Base-by-base conservation (phyloP, 2,888 invertebrate genomes). In the Reticulitermes lucifugus region DNA sequence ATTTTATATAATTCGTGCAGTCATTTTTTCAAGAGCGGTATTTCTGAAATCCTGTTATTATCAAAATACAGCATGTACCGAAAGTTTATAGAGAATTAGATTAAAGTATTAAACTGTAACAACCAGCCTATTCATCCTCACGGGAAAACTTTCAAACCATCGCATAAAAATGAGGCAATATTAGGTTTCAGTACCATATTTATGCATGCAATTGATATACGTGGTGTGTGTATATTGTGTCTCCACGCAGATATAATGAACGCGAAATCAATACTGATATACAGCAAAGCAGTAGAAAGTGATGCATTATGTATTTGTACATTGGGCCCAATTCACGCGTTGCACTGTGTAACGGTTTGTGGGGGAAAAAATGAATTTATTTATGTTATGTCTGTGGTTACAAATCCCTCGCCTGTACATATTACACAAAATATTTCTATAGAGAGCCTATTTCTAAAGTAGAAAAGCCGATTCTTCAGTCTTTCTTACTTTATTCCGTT, bases 191-290 rank as follows among this genome's bases (percentile, higher is more conserved):
- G n/a, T 25, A 10, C 55, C 43, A 25, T 55, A 51, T 55, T 79
- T 51, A 55, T 79, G 22, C 29, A 51, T 51, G 79, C 43, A 79
- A 79, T 79, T 79, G 55, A 79, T 79, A 51, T 51, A 79, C 79
- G 25, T 55, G n/a, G 29, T 51, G 25, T n/a, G n/a, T 55, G 79
- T 46, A 22, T 55, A 79, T 55, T 79, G 79, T 46, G 25, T 79
- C 4, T 73, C 41, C 51, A 55, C 18, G 51, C n/a, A 55, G 29
- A 51, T 21, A n/a, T 79, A 79, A 79, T 51, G 55, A 55, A 79
- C 46, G 7, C 2, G n/a, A 55, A 79, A 79, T 46, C 79, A 25
- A 25, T 79, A 55, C 22, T 65, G 65, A 65, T 65, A 65, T 65
- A 10, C n/a, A 6, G 65, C 25, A 65, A 25, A 65, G 65, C n/a